Percentiles rank a stretch among this genome's conserved stretches.
These are phyloP conservation scores for Hydrolagus affinis DNA, from an alignment of 2,113 vertebrate species.

Conservation along the genomic window DNA sequence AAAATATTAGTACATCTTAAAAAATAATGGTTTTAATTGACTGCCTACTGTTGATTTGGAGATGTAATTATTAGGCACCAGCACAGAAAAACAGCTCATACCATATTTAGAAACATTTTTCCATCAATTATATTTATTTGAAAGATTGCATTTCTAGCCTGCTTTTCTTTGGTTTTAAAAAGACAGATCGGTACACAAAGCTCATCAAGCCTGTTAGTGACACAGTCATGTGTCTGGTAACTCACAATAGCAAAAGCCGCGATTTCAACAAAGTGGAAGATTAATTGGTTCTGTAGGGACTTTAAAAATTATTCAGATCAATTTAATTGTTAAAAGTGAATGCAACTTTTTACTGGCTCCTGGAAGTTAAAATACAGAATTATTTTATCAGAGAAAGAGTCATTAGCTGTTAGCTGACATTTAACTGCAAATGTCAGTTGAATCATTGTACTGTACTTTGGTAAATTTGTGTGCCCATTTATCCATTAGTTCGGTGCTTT, in stretches of 20 bases:
- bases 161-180: neutral
- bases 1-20: constrained; percentile 23
- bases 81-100: neutral
- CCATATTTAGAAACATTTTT: neutral
- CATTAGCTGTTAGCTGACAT: neutral
- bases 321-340: neutral
- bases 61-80: neutral
- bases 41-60: neutral
- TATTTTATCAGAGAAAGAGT: neutral
- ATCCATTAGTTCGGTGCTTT: too few species aligned
- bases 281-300: neutral
- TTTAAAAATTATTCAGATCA: neutral
- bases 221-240: too few species aligned
- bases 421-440: neutral
- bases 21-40: constrained; percentile 18
- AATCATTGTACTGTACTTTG: too few species aligned
- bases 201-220: neutral
- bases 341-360: neutral
- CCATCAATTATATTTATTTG: neutral
- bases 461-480: too few species aligned
- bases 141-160: neutral
- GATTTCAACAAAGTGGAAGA: neutral
- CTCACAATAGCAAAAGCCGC: neutral
- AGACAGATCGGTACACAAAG: neutral
- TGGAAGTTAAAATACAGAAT: neutral